A percentile compares a stretch with the other conserved stretches of the same genome.
phyloP scores from a whole-genome alignment of 2,888 invertebrate genomes.

The Colostygia pectinataria region DNA sequence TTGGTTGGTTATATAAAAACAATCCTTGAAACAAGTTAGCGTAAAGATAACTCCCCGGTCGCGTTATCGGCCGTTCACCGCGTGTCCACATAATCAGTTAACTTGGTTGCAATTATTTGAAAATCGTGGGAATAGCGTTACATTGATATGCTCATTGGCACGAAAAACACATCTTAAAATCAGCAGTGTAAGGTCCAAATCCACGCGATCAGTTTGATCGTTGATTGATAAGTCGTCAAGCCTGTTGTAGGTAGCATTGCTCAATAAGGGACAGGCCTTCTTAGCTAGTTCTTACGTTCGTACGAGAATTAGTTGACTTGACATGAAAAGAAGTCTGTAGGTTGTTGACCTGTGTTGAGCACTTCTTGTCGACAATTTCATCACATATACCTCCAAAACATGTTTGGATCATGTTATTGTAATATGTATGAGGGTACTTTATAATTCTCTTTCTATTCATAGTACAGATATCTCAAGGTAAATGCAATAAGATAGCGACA shows the following conservation, averaged over 20 bases:
- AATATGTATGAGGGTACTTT: not conserved
- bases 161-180: constrained; percentile 11
- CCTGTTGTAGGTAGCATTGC: constrained; percentile 25
- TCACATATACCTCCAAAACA: constrained; percentile 5
- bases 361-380: constrained; percentile 12
- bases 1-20: constrained; percentile 18
- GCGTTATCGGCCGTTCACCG: constrained; percentile 36
- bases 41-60: constrained; percentile 29
- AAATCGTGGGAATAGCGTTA: constrained; percentile 31
- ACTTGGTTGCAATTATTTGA: constrained; percentile 29
- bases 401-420: not conserved
- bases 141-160: constrained; percentile 11
- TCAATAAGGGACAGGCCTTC: constrained; percentile 27
- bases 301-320: constrained; percentile 23
- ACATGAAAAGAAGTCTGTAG: constrained; percentile 22
- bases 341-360: constrained; percentile 21
- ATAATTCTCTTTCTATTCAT: constrained; percentile 6
- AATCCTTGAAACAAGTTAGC: constrained; percentile 27
- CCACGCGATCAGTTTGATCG: constrained; percentile 15
- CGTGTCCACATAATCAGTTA: constrained; percentile 30
- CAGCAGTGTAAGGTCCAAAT: constrained; percentile 15
- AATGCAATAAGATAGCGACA: constrained; percentile 20
- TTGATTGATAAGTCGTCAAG: constrained; percentile 29
- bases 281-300: constrained; percentile 19
- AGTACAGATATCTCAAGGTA: constrained; percentile 10